phyloP scores from a whole-genome alignment of 2,888 invertebrate species.

The Eudasyphora cyanicolor region DNA sequence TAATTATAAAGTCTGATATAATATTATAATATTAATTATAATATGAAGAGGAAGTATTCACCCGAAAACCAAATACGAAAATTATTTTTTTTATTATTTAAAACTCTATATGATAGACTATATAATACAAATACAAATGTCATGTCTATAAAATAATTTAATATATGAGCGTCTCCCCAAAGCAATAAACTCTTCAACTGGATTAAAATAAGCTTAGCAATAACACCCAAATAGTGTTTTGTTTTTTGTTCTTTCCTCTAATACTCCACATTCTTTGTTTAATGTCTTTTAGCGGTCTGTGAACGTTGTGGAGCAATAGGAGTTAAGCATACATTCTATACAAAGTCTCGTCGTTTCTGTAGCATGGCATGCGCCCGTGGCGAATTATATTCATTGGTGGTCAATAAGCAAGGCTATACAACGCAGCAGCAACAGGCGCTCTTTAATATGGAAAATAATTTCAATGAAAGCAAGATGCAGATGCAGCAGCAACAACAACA shows the following conservation, averaged over 20 bases:
- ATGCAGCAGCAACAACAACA: constrained; percentile 58
- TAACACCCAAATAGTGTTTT: background rate
- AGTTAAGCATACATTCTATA: constrained; percentile 92
- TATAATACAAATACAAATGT: too few relatives aligned
- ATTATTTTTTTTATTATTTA: too few relatives aligned
- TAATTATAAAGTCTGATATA: too few relatives aligned
- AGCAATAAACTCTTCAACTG: background rate
- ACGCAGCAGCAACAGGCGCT: constrained; percentile 38
- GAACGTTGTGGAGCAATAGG: constrained; percentile 92
- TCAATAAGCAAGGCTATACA: constrained; percentile 71
- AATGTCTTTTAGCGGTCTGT: constrained; percentile 85
- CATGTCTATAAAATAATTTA: too few relatives aligned
- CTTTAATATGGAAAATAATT: constrained; percentile 36
- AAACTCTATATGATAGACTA: too few relatives aligned
- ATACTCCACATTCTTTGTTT: background rate
- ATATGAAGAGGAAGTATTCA: too few relatives aligned
- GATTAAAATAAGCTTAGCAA: constrained; percentile 4
- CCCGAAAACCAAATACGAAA: too few relatives aligned
- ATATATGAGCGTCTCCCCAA: too few relatives aligned
- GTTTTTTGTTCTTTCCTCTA: background rate
- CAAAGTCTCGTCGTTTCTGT: constrained; percentile 90
- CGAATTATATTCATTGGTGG: constrained; percentile 78
- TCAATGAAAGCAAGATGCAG: constrained; percentile 47
- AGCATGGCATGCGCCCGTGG: constrained; percentile 89
- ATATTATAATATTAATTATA: too few relatives aligned